phyloP scores from a whole-genome alignment of 2,797 vertebrate species.

The Thamnophis elegans region DNA sequence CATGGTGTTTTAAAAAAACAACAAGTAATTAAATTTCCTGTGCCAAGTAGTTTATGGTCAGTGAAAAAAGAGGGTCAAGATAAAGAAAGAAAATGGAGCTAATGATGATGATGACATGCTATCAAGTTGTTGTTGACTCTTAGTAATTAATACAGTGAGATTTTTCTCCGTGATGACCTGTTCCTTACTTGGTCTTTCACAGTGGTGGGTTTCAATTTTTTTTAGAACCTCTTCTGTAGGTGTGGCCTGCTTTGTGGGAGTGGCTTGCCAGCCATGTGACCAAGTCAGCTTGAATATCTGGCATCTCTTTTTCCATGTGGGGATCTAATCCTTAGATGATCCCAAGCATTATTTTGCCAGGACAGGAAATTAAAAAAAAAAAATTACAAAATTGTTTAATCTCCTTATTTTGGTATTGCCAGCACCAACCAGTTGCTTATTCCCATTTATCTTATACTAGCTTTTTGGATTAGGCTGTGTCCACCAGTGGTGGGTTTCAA shows the following conservation, averaged over 20 bases:
- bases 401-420: not conserved
- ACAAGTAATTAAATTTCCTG: not conserved
- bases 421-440: not conserved
- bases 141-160: not conserved
- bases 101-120: not conserved
- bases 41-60: not conserved
- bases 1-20: not conserved
- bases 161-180: not conserved
- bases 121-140: not conserved
- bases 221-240: no score
- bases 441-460: not conserved
- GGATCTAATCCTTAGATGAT: not conserved
- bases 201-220: no score
- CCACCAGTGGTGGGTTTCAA: no score
- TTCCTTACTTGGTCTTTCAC: not conserved
- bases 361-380: not conserved
- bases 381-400: not conserved
- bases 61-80: not conserved
- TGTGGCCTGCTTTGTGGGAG: no score
- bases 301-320: not conserved
- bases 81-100: not conserved
- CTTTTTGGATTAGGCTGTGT: conserved; percentile 1
- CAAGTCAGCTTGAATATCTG: not conserved
- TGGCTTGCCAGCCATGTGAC: no score
- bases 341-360: not conserved